Percentiles rank a stretch among this genome's conserved stretches.
These are phyloP conservation scores for Drosophila lini DNA, from an alignment of 1,140 invertebrate species.

Conservation along the genomic window DNA sequence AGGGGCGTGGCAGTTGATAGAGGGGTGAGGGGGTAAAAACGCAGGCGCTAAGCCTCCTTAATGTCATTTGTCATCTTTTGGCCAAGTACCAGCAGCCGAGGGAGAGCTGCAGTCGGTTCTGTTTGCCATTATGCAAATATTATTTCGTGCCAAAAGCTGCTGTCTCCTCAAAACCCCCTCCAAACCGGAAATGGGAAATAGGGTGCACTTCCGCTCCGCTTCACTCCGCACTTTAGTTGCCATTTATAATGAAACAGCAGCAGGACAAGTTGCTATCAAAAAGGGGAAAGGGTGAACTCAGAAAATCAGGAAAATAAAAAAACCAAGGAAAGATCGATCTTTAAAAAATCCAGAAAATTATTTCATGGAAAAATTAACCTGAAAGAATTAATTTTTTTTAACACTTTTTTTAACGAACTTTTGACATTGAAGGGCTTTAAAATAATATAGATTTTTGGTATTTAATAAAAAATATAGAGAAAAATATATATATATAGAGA, in stretches of 20 bases:
- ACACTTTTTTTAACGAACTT: too few relatives aligned
- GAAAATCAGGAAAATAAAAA: background rate
- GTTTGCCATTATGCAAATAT: slow-evolving; percentile 78
- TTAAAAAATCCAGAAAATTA: fast-evolving
- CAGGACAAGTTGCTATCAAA: slow-evolving; percentile 8
- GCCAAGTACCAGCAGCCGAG: slow-evolving; percentile 33
- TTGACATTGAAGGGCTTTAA: too few relatives aligned
- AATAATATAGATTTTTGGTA: too few relatives aligned
- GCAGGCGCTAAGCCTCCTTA: slow-evolving; percentile 72
- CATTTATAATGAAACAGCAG: slow-evolving; percentile 36
- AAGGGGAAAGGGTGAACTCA: background rate
- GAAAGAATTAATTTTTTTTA: too few relatives aligned
- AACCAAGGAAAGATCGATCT: background rate
- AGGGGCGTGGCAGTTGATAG: slow-evolving; percentile 2
- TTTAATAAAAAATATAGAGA: too few relatives aligned
- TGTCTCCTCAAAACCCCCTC: background rate
- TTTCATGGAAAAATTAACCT: background rate
- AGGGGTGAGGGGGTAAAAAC: slow-evolving; percentile 21
- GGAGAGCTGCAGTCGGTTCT: slow-evolving; percentile 56
- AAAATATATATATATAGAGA: too few relatives aligned
- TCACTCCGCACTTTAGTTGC: background rate
- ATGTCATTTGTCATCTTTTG: slow-evolving; percentile 79
- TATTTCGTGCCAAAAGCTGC: slow-evolving; percentile 68
- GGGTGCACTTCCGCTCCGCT: slow-evolving; percentile 11
- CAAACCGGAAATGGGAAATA: background rate